phyloP scores from a whole-genome alignment of 1,140 invertebrate genomes.

The Belonocnema kinseyi region DNA sequence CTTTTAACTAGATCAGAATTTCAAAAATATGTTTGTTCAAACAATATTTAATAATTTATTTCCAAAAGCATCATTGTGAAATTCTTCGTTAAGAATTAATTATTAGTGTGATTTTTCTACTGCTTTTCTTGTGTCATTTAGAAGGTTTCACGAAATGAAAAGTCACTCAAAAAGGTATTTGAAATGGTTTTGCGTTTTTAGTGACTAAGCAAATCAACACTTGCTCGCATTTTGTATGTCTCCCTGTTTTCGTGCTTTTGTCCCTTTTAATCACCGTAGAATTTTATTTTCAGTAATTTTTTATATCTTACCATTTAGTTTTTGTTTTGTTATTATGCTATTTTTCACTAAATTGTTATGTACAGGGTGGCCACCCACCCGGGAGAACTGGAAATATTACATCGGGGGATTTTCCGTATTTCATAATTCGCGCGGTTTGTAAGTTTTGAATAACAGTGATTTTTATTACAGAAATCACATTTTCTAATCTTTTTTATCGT shows the following conservation, averaged over 20 bases:
- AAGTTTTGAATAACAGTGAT: no score
- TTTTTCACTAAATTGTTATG: background rate
- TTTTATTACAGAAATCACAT: no score
- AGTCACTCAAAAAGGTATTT: constrained; percentile 2
- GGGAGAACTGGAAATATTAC: no score
- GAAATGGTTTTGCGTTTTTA: background rate
- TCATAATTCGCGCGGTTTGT: no score
- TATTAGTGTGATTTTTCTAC: constrained; percentile 28
- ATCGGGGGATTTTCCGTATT: no score
- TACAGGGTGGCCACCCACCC: no score
- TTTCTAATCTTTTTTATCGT: no score
- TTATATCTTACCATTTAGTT: background rate
- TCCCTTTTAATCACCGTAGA: background rate
- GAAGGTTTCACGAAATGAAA: constrained; percentile 20
- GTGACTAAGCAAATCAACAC: constrained; percentile 7
- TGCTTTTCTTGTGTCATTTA: constrained; percentile 35
- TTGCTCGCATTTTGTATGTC: constrained; percentile 3
- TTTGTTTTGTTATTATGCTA: constrained; percentile 1
- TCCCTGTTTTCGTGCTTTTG: background rate
- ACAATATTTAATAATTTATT: no score
- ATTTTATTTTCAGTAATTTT: background rate
- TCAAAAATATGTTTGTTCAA: background rate
- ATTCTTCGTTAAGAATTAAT: background rate
- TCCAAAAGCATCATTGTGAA: background rate
- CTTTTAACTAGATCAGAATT: constrained; percentile 11